These are phyloP conservation scores for Drosophila pandora DNA, from an alignment of 1,140 invertebrate genomes.

Conservation along the genomic window DNA sequence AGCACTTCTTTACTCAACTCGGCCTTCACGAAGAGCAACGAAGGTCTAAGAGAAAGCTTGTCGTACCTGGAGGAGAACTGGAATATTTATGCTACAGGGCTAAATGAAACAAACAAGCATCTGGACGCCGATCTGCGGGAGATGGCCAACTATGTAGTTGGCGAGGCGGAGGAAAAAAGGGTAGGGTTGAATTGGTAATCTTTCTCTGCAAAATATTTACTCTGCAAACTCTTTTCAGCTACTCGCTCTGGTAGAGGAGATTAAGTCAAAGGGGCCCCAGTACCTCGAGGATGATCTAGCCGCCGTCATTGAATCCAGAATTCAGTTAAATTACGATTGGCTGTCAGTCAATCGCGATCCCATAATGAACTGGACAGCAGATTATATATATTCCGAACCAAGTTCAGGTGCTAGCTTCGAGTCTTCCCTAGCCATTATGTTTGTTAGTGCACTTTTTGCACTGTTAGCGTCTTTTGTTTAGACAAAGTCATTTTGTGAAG, in stretches of 20 bases:
- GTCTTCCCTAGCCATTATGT: slow-evolving; percentile 27
- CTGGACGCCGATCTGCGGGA: slow-evolving; percentile 46
- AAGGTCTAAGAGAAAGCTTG: slow-evolving; percentile 52
- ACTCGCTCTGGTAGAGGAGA: slow-evolving; percentile 27
- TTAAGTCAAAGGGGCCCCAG: neutral
- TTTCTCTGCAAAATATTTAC: neutral
- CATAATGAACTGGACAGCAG: slow-evolving; percentile 46
- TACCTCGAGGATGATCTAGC: slow-evolving; percentile 28
- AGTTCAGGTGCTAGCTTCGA: slow-evolving; percentile 30
- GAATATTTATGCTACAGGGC: slow-evolving; percentile 42
- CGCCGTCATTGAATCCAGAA: slow-evolving; percentile 10
- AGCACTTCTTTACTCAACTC: slow-evolving; percentile 51
- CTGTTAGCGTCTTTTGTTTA: slow-evolving; percentile 30
- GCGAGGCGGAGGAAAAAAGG: slow-evolving; percentile 49
- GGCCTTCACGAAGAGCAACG: slow-evolving; percentile 52
- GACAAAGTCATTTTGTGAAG: slow-evolving; percentile 17
- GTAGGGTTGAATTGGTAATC: slow-evolving; percentile 18
- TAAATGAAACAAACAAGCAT: slow-evolving; percentile 30
- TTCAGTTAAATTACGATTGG: slow-evolving; percentile 58
- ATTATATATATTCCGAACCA: neutral
- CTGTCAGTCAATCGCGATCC: slow-evolving; percentile 51
- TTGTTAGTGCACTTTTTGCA: slow-evolving; percentile 28
- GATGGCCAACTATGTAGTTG: slow-evolving; percentile 60
- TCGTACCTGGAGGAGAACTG: slow-evolving; percentile 60
- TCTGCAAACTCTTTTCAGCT: slow-evolving; percentile 30